Evolutionary conservation across 2,113 vertebrate genomes (phyloP).

Genomic region (Nyctereutes procyonoides): DNA sequence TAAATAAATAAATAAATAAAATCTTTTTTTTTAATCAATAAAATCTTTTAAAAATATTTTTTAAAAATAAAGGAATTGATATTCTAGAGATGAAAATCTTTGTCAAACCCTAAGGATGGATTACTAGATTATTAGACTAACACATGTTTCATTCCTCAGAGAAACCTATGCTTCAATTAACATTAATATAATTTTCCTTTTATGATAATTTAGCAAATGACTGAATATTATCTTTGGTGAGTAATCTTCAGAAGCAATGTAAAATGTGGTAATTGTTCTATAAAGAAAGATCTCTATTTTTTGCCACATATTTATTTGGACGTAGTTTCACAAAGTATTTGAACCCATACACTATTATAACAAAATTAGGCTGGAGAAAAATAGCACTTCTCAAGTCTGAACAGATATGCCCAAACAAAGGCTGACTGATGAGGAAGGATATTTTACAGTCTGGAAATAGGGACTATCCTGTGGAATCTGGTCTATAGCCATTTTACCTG

Average conservation of each 20-base stretch:
- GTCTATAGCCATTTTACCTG: not conserved
- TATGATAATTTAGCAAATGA: conserved; percentile 1
- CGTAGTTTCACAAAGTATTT: not conserved
- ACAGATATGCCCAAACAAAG: not conserved
- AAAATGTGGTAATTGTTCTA: not conserved
- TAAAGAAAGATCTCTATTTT: not conserved
- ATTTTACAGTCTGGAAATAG: not conserved
- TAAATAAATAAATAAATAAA: not conserved
- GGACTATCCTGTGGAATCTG: not conserved
- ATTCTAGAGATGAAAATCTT: not conserved
- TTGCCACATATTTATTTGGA: not conserved
- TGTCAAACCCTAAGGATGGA: not conserved
- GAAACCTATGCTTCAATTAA: not conserved
- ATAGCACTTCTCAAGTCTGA: not conserved
- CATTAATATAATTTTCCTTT: not conserved
- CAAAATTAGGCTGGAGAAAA: not conserved
- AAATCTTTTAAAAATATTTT: not conserved
- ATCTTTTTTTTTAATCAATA: not conserved
- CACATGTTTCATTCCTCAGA: not conserved
- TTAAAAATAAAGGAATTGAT: not conserved
- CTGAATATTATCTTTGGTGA: not conserved
- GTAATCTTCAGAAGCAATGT: not conserved
- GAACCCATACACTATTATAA: not conserved
- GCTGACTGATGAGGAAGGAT: not conserved
- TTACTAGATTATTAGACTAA: not conserved